Base-by-base conservation (phyloP, 92 coral and sea anemone genomes). In the Phymanthus crucifer region DNA sequence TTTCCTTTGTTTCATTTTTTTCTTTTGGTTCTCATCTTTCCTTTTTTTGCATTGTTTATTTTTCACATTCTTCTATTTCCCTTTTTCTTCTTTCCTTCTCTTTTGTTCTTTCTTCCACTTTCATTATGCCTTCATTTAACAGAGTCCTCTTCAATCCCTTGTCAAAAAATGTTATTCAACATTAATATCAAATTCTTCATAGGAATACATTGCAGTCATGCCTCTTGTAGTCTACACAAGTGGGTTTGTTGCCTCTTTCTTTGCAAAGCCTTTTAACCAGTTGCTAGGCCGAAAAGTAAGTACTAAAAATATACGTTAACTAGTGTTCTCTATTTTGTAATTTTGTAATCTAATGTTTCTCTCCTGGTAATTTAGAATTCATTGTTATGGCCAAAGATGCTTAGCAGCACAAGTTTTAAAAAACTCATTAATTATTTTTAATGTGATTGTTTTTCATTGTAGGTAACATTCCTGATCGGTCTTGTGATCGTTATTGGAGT, bases 171-270 rank as follows among this genome's bases (percentile, higher is more conserved):
- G 14, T 43, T 43, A 43, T 10, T 43, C 45, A 31, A 6, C 66
- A 23, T 23, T 73, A 52, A 10, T 36, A 2, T 26, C 24, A 34
- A 19, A 2, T 46, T 6, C 14, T 14, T 7, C 36, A 40, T 65
- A 94, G 97, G 91, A 93, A 46, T 83, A 88, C 50, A 93, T 95
- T 81, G 98, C 98, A 11, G 81, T 88, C 35, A 88, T 95, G 70
- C 98, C 98, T n/a, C 84, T 95, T 29, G 77, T 93, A 19, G 92
- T 95, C 68, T 95, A 87, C 26, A 81, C 85, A 65, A 90, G 97
- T 88, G 98, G 98, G 8, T 95, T 95, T 76, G 38, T 95, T 36
- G 76, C 98, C 32, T 90, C 98, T 3, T 81, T 95, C 74, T 87
- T 90, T 67, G 79, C 98, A 19, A 93, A 88, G 74, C 97, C 95